Evolutionary conservation across 2,888 invertebrate species (phyloP).

Genomic region (Augochlorella aurata): DNA sequence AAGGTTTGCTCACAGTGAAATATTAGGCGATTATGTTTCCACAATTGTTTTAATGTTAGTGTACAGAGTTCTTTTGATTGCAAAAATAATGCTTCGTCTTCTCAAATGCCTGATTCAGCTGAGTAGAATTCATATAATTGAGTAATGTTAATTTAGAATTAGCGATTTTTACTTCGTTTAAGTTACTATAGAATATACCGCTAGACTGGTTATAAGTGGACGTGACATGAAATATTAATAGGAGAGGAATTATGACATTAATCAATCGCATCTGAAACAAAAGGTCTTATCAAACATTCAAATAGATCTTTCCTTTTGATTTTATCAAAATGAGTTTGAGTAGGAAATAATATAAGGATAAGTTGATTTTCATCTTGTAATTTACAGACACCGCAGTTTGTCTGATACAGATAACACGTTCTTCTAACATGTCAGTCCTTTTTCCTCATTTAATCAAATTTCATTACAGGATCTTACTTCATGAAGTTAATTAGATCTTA

Average conservation of each 20-base stretch:
- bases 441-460: no score
- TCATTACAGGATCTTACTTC: no score
- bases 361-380: conserved; percentile 2
- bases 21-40: neutral
- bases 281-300: neutral
- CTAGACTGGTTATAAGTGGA: no score
- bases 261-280: neutral
- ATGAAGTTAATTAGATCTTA: no score
- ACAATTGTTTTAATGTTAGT: neutral
- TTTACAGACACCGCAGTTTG: neutral
- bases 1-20: conserved; percentile 10
- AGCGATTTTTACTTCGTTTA: neutral
- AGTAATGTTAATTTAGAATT: neutral
- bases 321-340: conserved; percentile 6
- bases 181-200: neutral
- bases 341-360: neutral
- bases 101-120: neutral
- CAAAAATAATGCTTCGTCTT: neutral
- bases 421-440: no score
- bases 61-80: neutral
- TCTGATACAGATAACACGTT: no score
- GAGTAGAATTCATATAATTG: neutral
- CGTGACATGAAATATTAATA: no score
- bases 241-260: no score
- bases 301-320: conserved; percentile 17